These are phyloP conservation scores for Ochropleura leucogaster DNA, from an alignment of 2,888 invertebrate species.

Conservation along the genomic window DNA sequence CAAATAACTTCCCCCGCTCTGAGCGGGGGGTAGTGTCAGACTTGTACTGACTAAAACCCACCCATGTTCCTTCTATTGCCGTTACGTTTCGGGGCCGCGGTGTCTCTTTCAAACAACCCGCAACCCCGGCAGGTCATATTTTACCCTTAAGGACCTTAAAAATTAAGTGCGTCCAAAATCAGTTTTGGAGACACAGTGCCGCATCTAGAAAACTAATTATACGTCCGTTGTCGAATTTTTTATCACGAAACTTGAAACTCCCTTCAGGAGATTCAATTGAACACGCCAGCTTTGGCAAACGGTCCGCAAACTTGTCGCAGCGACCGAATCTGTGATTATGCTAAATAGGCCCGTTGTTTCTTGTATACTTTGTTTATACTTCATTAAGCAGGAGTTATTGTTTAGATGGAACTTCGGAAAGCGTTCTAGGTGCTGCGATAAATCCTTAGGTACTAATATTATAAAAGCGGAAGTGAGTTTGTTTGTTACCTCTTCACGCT, in stretches of 20 bases:
- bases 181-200: neutral
- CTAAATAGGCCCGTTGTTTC: slow-evolving; percentile 40
- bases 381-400: slow-evolving; percentile 44
- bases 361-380: slow-evolving; percentile 45
- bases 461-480: too few species aligned
- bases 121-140: too few species aligned
- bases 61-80: too few species aligned
- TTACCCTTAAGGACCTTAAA: neutral
- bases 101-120: too few species aligned
- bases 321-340: slow-evolving; percentile 42
- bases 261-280: slow-evolving; percentile 51
- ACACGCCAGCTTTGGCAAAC: slow-evolving; percentile 53
- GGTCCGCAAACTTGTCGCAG: slow-evolving; percentile 50
- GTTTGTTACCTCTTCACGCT: too few species aligned
- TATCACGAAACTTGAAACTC: slow-evolving; percentile 63
- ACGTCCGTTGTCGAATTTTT: slow-evolving; percentile 55
- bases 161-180: neutral
- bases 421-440: too few species aligned
- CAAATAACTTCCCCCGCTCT: too few species aligned
- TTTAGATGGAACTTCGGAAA: neutral
- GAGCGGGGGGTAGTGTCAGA: too few species aligned
- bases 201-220: slow-evolving; percentile 10
- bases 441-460: too few species aligned
- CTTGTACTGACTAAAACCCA: too few species aligned
- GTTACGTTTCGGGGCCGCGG: too few species aligned